Conservation (phyloP, 2,113 vertebrate species). For the Bombycilla garrulus region DNA sequence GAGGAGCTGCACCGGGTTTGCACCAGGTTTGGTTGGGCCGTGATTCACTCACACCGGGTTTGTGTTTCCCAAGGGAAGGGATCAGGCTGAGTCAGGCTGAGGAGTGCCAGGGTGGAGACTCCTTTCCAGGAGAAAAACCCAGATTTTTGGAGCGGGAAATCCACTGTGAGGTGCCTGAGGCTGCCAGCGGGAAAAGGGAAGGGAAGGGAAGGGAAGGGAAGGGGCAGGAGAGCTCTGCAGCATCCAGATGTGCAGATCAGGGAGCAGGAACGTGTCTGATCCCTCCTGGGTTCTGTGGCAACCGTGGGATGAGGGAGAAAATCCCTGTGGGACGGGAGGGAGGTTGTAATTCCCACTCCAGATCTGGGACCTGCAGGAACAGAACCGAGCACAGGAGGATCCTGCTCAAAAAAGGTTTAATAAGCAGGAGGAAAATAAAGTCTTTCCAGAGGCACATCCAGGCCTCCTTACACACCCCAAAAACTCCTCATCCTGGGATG, state of each 20-base stretch:
- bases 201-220: not conserved
- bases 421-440: not conserved
- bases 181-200: too few relatives aligned
- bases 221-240: not conserved
- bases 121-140: not conserved
- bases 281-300: not conserved
- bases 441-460: not conserved
- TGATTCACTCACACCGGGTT: not conserved
- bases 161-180: not conserved
- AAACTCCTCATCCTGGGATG: accelerated
- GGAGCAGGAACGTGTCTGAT: not conserved
- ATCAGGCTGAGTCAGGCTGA: not conserved
- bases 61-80: not conserved
- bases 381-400: accelerated
- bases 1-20: not conserved
- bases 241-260: accelerated
- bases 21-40: not conserved
- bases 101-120: not conserved
- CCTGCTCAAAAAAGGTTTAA: not conserved
- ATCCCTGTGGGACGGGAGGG: not conserved
- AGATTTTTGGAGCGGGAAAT: not conserved
- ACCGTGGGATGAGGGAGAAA: not conserved
- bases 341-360: not conserved
- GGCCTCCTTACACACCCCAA: not conserved
- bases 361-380: not conserved